Base-by-base conservation (phyloP, 2,888 invertebrate species). In the Lithosia quadra region DNA sequence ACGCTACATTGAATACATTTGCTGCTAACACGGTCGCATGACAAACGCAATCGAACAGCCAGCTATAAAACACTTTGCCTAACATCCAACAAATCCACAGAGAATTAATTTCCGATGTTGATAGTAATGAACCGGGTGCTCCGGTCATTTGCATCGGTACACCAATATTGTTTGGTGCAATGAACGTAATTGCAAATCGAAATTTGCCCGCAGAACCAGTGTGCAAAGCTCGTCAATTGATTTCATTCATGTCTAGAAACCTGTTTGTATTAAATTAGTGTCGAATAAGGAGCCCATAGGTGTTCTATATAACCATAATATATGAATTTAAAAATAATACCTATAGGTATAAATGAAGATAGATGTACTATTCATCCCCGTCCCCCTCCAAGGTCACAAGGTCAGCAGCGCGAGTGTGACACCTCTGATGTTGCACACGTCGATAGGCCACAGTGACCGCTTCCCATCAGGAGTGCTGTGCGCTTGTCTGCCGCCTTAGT, bases 51-150 rank as follows among this genome's bases (percentile, higher is more conserved):
- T 86, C 84, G 83, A 76, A 77, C 80, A 76, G 72, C 70, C 67
- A 69, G 70, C 77, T 82, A 83, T 84, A 84, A 87, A 87, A 88
- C 86, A 84, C 85, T 87, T 86, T 83, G 83, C 82, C 88, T 84
- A 86, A 84, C 84, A 84, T 76, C 80, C 77, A 59, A 75, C 81
- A 71, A 78, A 78, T 75, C 84, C 86, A 77, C 75, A 57, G 90
- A 85, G 91, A 89, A 91, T 93, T 89, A 90, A 92, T 92, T 90
- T 91, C 87, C 88, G 84, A 91, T 90, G 86, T 82, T 78, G 86
- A 82, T 81, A 86, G 86, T 92, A 92, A 92, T 92, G 91, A 91
- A 88, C 86, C 80, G 81, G 73, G 83, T 72, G 81, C 72, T 76
- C 80, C 79, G 83, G 80, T 87, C 88, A 88, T 90, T 90, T 89